These are phyloP conservation scores for Tetragnatha montana DNA, from an alignment of 2,888 invertebrate species.

Conservation along the genomic window DNA sequence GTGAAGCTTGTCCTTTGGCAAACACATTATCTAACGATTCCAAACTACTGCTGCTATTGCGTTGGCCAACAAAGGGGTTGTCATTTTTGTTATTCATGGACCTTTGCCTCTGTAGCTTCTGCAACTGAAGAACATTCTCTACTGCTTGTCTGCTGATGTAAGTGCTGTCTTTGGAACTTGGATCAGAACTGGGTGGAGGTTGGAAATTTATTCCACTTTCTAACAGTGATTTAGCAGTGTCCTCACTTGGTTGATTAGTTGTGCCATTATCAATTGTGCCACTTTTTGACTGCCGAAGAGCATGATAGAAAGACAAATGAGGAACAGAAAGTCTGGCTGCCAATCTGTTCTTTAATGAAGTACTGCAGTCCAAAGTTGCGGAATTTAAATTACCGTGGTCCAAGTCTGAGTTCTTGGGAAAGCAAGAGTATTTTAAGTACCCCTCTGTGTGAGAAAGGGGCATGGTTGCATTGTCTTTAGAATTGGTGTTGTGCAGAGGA, in stretches of 20 bases:
- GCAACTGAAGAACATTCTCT: conserved; percentile 83
- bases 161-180: conserved; percentile 30
- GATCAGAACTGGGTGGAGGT: neutral
- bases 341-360: conserved; percentile 19
- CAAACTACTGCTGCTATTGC: conserved; percentile 72
- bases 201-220: neutral
- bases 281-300: conserved; percentile 1
- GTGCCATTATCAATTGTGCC: neutral
- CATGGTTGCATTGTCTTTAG: conserved; percentile 31
- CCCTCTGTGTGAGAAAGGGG: conserved; percentile 10
- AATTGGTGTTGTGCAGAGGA: neutral
- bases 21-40: conserved; percentile 72
- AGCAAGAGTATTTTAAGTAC: conserved; percentile 32
- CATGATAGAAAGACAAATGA: conserved; percentile 31
- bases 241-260: neutral
- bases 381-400: conserved; percentile 27
- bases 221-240: conserved; percentile 2
- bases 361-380: conserved; percentile 3
- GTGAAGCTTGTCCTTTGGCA: conserved; percentile 35
- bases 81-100: conserved; percentile 68
- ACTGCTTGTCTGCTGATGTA: conserved; percentile 86
- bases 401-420: conserved; percentile 28
- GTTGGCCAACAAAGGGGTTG: conserved; percentile 50
- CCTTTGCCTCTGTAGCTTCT: conserved; percentile 73
- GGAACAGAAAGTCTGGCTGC: conserved; percentile 55